Percentiles rank a stretch among this genome's conserved stretches.
phyloP scores from a whole-genome alignment of 2,113 vertebrate species.

The Rhombomys opimus region DNA sequence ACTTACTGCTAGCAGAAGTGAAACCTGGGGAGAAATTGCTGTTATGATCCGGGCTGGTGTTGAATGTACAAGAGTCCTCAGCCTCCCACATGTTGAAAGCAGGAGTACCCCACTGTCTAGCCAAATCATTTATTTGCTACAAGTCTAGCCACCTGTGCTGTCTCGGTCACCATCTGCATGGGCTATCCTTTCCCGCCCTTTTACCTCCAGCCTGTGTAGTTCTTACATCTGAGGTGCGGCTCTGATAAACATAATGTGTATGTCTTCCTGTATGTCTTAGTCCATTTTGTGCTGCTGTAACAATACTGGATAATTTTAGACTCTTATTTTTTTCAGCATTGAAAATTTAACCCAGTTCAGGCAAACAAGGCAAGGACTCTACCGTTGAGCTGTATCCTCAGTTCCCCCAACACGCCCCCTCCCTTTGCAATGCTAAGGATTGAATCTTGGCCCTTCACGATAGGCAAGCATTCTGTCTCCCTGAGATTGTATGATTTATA shows the following conservation, averaged over 20 bases:
- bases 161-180: neutral
- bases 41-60: neutral
- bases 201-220: neutral
- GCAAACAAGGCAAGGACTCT: neutral
- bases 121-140: neutral
- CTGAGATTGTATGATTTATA: neutral
- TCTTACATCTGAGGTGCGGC: neutral
- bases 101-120: neutral
- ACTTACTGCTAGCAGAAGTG: neutral
- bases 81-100: neutral
- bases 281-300: neutral
- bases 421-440: neutral
- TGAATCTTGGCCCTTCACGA: neutral
- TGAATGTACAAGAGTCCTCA: neutral
- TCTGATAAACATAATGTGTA: neutral
- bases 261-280: neutral
- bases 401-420: too few relatives aligned
- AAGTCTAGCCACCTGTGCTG: neutral
- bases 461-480: neutral
- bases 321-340: neutral
- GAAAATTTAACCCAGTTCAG: neutral
- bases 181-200: neutral
- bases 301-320: neutral
- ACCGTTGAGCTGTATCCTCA: too few relatives aligned
- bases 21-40: conserved; percentile 36